phyloP scores from a whole-genome alignment of 2,113 vertebrate species.

The Protobothrops flavoviridis region DNA sequence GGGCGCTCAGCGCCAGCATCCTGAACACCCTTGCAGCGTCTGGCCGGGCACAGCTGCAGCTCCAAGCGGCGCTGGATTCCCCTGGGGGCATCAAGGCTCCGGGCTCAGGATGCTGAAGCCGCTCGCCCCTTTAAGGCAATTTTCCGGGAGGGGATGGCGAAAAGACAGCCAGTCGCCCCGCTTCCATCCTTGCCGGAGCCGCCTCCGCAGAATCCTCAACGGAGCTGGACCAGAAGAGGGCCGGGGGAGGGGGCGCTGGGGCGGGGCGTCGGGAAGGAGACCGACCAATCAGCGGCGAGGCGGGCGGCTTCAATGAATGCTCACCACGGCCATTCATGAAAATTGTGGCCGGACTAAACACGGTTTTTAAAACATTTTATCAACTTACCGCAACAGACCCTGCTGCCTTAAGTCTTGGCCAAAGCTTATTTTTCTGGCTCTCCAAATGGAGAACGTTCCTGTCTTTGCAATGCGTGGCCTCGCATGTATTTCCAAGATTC shows the following conservation, averaged over 20 bases:
- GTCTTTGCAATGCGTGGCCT: not conserved
- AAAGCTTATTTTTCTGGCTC: not conserved
- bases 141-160: too few species aligned
- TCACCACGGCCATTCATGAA: not conserved
- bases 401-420: not conserved
- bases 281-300: not conserved
- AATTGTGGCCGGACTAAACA: not conserved
- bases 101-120: not conserved
- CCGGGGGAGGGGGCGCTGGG: not conserved
- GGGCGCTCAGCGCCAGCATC: too few species aligned
- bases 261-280: not conserved
- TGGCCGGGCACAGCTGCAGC: not conserved
- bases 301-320: not conserved
- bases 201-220: not conserved
- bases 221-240: not conserved
- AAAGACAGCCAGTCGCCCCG: not conserved
- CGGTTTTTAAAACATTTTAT: not conserved
- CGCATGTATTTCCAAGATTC: constrained; percentile 33
- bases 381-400: too few species aligned
- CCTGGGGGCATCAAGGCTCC: not conserved
- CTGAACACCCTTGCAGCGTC: too few species aligned
- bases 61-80: not conserved
- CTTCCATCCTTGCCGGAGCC: not conserved
- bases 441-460: not conserved
- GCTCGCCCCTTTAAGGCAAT: not conserved